Evolutionary conservation across 2,797 vertebrate species (phyloP).

Genomic region (Lutjanus argentimaculatus): DNA sequence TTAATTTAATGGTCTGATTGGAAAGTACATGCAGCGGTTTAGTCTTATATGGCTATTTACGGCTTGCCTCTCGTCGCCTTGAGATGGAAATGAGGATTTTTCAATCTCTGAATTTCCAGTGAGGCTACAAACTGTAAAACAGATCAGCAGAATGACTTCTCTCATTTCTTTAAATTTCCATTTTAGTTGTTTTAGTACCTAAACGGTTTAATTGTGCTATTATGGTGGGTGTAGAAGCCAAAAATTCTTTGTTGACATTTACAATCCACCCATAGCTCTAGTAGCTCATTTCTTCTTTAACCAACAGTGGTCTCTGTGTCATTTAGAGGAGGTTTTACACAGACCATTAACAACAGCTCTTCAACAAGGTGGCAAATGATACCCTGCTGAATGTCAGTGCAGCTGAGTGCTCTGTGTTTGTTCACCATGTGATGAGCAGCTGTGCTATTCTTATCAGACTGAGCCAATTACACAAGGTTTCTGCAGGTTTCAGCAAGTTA

Average conservation of each 20-base stretch:
- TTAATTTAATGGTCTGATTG: constrained; percentile 26
- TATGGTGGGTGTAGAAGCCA: not conserved
- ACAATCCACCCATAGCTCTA: not conserved
- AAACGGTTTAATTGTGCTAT: not conserved
- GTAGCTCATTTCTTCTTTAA: constrained; percentile 14
- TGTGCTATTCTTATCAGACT: too few species aligned
- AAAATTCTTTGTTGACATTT: not conserved
- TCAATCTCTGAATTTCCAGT: constrained; percentile 4
- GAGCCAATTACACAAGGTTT: too few species aligned
- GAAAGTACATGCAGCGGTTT: constrained; percentile 36
- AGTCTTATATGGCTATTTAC: constrained; percentile 11
- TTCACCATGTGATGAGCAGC: not conserved
- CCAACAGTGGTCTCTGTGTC: not conserved
- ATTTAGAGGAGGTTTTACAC: constrained; percentile 20
- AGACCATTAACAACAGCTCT: not conserved
- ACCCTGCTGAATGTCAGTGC: constrained; percentile 1
- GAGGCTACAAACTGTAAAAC: constrained; percentile 11
- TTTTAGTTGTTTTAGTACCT: constrained; percentile 10
- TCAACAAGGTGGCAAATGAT: not conserved
- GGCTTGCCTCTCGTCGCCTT: constrained; percentile 1
- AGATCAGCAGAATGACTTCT: not conserved
- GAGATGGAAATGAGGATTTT: constrained; percentile 19
- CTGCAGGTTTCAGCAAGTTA: too few species aligned
- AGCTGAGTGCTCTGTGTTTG: constrained; percentile 4
- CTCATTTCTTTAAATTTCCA: constrained; percentile 2